Conservation (phyloP, 2,888 invertebrate genomes). For the Andrena dorsata region DNA sequence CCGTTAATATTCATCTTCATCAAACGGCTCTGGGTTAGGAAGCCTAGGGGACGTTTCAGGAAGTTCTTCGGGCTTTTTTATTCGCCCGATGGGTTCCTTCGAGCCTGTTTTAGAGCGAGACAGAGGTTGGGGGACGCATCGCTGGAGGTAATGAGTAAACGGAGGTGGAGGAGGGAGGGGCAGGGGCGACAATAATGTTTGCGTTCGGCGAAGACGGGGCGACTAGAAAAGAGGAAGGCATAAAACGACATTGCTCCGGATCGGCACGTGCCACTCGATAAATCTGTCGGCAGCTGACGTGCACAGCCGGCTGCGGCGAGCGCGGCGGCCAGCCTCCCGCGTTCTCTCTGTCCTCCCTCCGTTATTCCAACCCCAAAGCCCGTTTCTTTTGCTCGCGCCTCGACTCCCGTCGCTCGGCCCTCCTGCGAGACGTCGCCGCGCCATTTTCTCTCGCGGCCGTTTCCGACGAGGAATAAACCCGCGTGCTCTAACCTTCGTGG, state of each 20-base stretch:
- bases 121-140: no score
- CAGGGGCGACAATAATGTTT: slow-evolving; percentile 60
- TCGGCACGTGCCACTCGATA: slow-evolving; percentile 85
- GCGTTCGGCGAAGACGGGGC: slow-evolving; percentile 58
- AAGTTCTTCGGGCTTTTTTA: no score
- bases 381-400: slow-evolving; percentile 27
- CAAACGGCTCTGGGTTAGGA: no score
- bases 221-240: slow-evolving; percentile 62
- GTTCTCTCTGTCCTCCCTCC: slow-evolving; percentile 30
- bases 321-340: slow-evolving; percentile 50
- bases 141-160: no score
- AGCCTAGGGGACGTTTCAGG: no score
- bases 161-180: no score
- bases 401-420: slow-evolving; percentile 31
- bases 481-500: no score
- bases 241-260: slow-evolving; percentile 78
- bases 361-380: background rate
- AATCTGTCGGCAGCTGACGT: slow-evolving; percentile 85
- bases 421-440: slow-evolving; percentile 18
- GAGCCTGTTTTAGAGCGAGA: no score
- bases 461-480: background rate
- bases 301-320: slow-evolving; percentile 77
- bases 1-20: no score
- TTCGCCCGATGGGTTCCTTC: no score
- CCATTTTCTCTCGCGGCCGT: slow-evolving; percentile 1